Evolutionary conservation across 2,888 invertebrate species (phyloP).

Genomic region (Ceraclea dissimilis): DNA sequence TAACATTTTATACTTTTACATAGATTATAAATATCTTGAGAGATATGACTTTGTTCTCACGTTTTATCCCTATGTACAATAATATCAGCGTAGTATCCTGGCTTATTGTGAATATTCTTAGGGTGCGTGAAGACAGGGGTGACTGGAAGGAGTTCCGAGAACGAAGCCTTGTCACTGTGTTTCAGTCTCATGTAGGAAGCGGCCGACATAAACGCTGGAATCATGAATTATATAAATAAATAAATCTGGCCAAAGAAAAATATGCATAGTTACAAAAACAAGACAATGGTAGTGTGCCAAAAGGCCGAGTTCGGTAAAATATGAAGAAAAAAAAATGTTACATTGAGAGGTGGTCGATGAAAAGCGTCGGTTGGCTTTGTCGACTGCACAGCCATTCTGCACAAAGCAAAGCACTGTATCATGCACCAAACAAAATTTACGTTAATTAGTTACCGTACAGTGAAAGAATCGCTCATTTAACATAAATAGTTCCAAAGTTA

Average conservation of each 20-base stretch:
- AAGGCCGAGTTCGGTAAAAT: not conserved
- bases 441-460: no score
- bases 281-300: no score
- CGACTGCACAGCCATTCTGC: no score
- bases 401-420: no score
- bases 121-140: slow-evolving; percentile 53
- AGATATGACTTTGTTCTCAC: no score
- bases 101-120: slow-evolving; percentile 44
- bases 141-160: slow-evolving; percentile 47
- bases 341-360: not conserved
- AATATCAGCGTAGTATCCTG: slow-evolving; percentile 55
- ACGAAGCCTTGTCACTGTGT: slow-evolving; percentile 33
- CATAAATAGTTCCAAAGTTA: no score
- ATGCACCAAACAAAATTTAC: no score
- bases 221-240: not conserved
- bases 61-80: slow-evolving; percentile 52
- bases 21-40: no score
- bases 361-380: no score
- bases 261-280: no score
- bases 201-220: slow-evolving; percentile 53
- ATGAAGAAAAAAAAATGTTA: not conserved
- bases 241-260: not conserved
- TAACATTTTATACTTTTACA: no score
- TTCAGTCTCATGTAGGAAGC: slow-evolving; percentile 47
- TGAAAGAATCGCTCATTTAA: no score